Conservation (phyloP, 92 coral and sea anemone species). For the Actinernus sp. region DNA sequence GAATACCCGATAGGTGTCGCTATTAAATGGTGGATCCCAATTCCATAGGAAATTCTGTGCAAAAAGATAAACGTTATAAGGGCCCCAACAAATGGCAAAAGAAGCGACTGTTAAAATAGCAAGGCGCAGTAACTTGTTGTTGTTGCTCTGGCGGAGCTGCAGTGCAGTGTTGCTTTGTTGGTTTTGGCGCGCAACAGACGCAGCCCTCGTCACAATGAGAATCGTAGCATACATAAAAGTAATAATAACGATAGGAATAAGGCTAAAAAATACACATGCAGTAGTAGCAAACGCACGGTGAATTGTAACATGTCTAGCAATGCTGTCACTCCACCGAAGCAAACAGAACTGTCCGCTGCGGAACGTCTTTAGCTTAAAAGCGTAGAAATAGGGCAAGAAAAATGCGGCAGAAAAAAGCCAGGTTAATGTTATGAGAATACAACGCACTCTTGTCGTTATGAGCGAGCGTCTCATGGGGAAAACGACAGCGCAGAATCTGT, state of each 20-base stretch:
- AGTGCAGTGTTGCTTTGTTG: constrained; percentile 12
- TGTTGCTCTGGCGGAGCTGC: constrained; percentile 12
- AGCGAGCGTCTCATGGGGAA: constrained; percentile 28
- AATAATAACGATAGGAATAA: constrained; percentile 9
- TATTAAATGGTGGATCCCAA: background rate
- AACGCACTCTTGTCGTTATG: constrained; percentile 31
- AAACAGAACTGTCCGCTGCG: background rate
- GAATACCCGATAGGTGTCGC: background rate
- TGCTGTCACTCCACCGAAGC: constrained; percentile 9
- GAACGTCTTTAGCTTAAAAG: constrained; percentile 2
- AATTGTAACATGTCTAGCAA: background rate
- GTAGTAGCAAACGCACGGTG: constrained; percentile 4
- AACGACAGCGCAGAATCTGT: constrained; percentile 41
- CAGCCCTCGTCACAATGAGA: constrained; percentile 4
- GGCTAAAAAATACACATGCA: background rate
- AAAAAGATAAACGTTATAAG: constrained; percentile 21
- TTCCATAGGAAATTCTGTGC: background rate
- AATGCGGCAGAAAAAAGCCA: constrained; percentile 13
- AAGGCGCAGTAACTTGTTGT: constrained; percentile 14
- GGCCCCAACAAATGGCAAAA: constrained; percentile 31
- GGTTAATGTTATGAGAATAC: constrained; percentile 6
- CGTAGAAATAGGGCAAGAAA: constrained; percentile 16
- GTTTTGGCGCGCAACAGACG: constrained; percentile 1
- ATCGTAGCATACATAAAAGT: constrained; percentile 14
- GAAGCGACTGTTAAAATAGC: constrained; percentile 23